Conservation (phyloP, 2,113 vertebrate species). For the Coturnix japonica region DNA sequence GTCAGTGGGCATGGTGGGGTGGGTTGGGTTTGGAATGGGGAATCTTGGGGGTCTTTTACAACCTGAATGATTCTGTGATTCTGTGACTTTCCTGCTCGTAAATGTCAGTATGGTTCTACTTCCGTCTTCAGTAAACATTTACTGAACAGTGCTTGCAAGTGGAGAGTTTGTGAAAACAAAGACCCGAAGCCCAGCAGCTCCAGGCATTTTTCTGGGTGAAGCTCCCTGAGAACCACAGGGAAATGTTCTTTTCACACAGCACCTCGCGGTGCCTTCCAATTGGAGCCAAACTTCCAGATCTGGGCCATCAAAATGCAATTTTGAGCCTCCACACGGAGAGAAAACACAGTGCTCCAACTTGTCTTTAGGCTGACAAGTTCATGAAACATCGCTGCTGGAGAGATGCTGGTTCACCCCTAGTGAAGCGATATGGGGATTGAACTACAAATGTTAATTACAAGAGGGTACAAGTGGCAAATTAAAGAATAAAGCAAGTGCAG, state of each 20-base stretch:
- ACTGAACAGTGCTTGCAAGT: background rate
- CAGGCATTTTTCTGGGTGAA: background rate
- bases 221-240: background rate
- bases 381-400: background rate
- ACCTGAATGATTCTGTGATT: no score
- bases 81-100: background rate
- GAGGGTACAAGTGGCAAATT: background rate
- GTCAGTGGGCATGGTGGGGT: no score
- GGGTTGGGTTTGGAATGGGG: no score
- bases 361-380: background rate
- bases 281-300: background rate
- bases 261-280: background rate
- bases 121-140: background rate
- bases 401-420: background rate
- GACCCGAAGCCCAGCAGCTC: background rate
- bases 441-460: background rate
- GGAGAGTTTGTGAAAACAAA: background rate
- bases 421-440: background rate
- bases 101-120: background rate
- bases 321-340: background rate
- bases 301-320: background rate
- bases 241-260: background rate
- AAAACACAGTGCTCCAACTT: background rate
- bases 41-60: no score
- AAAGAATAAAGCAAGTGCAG: background rate